Base-by-base conservation (phyloP, 2,888 invertebrate species). In the Platycheirus rosarum region DNA sequence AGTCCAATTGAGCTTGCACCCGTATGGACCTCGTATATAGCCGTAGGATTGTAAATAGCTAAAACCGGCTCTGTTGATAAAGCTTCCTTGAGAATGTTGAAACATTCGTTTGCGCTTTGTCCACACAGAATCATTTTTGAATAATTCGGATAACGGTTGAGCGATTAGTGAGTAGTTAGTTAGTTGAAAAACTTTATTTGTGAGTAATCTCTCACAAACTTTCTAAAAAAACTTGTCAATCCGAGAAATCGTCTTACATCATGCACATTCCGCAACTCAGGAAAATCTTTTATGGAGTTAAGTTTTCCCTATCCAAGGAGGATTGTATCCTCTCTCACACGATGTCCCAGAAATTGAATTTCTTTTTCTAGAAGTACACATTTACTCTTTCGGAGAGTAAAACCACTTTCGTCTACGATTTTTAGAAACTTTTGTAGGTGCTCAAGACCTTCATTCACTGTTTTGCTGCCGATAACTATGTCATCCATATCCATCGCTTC, bases 1-100 rank as follows among this genome's bases (percentile, higher is more conserved):
- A 86, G 40, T 7, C 85, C 85, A n/a, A 80, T 4, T 9, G 57
- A 26, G 42, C 80, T 75, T 1, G 85, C 85, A 51, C 85, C 84
- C 0, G 79, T 85, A 46, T 85, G 84, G 0, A 85, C 79, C 23
- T 86, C 82, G 48, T 85, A 85, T 8, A 66, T 29, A 1, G 69
- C 76, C 9, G 40, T 3, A 6, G 40, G 40, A 18, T 77, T 32
- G 16, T 77, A 85, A 0, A 84, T 32, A 0, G 65, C 55, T 7
- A 85, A 48, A 18, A 84, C 48, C 0, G 79, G 85, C 16, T 76
- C 11, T 1, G 35, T 32, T 9, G 46, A 70, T 7, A 85, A 18
- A 0, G 49, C 66, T 1, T 53, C 29, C 8, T 77, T 62, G 1
- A 79, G 37, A 29, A 57, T 32, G 1, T 53, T 11, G 13, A 84